Evolutionary conservation across 1,140 invertebrate species (phyloP).

Genomic region (Matsumurasca onukii): DNA sequence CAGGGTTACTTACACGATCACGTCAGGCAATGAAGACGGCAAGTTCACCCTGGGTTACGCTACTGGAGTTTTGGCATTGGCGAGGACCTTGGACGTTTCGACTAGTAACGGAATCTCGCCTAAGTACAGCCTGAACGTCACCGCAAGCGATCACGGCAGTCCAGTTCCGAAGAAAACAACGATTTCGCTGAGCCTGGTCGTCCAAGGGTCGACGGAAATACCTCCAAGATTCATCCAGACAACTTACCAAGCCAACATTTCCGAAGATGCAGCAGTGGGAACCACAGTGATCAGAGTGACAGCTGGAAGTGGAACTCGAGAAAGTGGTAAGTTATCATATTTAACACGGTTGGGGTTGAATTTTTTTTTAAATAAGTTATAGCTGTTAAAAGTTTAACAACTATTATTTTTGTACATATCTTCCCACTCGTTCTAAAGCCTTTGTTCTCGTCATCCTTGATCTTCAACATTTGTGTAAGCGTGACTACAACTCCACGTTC

Average conservation of each 20-base stretch:
- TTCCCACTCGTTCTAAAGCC: too few relatives aligned
- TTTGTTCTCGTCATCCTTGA: too few relatives aligned
- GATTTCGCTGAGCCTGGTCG: conserved; percentile 62
- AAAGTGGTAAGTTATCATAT: conserved; percentile 54
- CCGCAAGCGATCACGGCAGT: conserved; percentile 78
- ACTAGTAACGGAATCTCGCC: conserved; percentile 40
- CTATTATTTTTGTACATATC: too few relatives aligned
- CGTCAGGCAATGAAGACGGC: conserved; percentile 77
- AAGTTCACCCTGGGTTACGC: conserved; percentile 78
- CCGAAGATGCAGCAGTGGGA: conserved; percentile 75
- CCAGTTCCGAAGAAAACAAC: conserved; percentile 65
- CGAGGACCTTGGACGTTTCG: conserved; percentile 59
- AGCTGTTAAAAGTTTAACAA: too few relatives aligned
- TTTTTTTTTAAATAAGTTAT: too few relatives aligned
- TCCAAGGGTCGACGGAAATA: conserved; percentile 72
- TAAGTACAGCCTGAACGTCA: conserved; percentile 67
- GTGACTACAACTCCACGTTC: too few relatives aligned
- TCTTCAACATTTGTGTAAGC: too few relatives aligned
- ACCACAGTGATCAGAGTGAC: conserved; percentile 75
- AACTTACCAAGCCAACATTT: conserved; percentile 73
- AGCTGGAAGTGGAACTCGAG: conserved; percentile 68
- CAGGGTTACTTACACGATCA: conserved; percentile 79
- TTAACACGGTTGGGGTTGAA: too few relatives aligned
- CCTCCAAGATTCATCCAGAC: conserved; percentile 77
- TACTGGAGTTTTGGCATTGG: conserved; percentile 73